These are phyloP conservation scores for Tipula vernalis DNA, from an alignment of 2,888 invertebrate genomes.

Conservation along the genomic window DNA sequence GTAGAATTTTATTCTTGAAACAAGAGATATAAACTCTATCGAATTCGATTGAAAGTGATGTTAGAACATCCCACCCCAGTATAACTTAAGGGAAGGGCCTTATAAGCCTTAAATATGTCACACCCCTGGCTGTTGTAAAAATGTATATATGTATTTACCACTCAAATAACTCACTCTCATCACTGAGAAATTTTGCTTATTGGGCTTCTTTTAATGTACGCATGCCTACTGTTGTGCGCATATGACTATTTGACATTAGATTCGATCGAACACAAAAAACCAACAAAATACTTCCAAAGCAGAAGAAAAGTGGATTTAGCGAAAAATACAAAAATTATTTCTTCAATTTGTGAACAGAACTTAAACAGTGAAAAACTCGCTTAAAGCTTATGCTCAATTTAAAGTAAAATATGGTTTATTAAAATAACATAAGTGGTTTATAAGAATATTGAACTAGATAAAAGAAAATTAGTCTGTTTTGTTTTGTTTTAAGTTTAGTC, in stretches of 20 bases:
- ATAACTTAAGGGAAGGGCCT: no score
- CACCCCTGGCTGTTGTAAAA: no score
- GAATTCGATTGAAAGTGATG: no score
- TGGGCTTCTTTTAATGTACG: background rate
- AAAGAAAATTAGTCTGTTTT: background rate
- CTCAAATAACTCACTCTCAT: background rate
- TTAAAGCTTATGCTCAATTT: conserved; percentile 4
- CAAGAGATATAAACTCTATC: no score
- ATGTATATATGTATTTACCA: background rate
- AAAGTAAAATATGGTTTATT: background rate
- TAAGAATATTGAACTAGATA: background rate
- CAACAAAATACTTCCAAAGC: background rate
- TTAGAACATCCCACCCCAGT: no score
- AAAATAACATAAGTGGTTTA: background rate
- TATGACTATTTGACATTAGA: background rate
- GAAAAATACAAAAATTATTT: background rate
- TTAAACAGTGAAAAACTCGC: background rate
- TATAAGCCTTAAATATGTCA: no score
- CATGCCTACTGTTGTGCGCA: background rate
- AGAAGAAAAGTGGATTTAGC: background rate
- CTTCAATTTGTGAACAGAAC: background rate
- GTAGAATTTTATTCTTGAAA: no score
- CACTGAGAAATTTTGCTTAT: background rate
- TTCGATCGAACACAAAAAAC: conserved; percentile 5
- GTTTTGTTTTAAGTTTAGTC: conserved; percentile 5